A percentile compares a stretch with the other conserved stretches of the same genome.
phyloP scores from a whole-genome alignment of 2,113 vertebrate species.

The Anoura caudifer region DNA sequence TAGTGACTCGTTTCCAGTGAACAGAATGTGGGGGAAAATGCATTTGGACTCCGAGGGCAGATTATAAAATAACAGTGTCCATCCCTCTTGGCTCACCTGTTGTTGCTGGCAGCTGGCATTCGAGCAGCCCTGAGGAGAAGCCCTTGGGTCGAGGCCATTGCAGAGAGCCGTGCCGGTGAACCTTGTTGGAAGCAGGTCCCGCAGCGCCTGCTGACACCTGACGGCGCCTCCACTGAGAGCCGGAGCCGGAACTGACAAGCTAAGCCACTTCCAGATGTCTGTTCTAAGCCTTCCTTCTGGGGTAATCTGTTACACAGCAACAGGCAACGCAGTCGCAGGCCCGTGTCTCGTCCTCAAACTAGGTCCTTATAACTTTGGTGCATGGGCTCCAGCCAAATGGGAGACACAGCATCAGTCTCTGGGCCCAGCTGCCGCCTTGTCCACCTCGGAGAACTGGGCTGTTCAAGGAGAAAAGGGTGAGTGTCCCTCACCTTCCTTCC shows the following conservation, averaged over 20 bases:
- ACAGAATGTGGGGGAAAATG: not conserved
- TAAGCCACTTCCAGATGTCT: not conserved
- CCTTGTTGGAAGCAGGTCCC: not conserved
- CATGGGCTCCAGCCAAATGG: not conserved
- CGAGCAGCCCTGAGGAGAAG: not conserved
- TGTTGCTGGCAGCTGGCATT: too few species aligned
- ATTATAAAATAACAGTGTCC: not conserved
- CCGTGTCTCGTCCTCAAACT: not conserved
- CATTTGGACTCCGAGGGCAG: not conserved
- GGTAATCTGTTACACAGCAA: not conserved
- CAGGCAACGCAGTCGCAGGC: accelerated
- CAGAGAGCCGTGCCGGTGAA: accelerated
- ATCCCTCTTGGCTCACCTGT: not conserved
- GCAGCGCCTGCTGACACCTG: not conserved
- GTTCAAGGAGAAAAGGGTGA: not conserved
- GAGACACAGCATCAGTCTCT: not conserved
- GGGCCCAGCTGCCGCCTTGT: not conserved
- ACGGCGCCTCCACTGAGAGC: not conserved
- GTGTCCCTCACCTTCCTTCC: not conserved
- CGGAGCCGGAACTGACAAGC: not conserved
- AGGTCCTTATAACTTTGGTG: not conserved
- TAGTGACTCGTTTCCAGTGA: not conserved
- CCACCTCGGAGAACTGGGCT: not conserved
- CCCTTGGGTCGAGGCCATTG: not conserved
- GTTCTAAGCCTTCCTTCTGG: not conserved